Percentiles rank a stretch among this genome's conserved stretches.
Evolutionary conservation across 2,888 invertebrate species (phyloP).

Genomic region (Elgonia sp.): DNA sequence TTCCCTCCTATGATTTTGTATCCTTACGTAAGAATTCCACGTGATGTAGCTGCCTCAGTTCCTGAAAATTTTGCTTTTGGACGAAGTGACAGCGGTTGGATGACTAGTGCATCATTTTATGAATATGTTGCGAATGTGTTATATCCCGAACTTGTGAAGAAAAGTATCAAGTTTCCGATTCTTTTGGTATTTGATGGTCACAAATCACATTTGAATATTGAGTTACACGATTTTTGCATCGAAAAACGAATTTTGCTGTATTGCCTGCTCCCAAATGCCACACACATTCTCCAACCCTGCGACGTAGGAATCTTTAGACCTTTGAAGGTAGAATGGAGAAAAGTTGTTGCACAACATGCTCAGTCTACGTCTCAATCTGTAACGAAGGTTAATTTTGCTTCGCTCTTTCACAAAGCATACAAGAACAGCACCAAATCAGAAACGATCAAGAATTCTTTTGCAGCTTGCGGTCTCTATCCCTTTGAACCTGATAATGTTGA

Average conservation of each 20-base stretch:
- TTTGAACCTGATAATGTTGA: slow-evolving; percentile 49
- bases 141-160: slow-evolving; percentile 77
- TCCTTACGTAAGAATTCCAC: slow-evolving; percentile 75
- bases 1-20: slow-evolving; percentile 46
- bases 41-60: slow-evolving; percentile 69
- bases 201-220: slow-evolving; percentile 79
- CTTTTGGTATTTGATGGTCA: slow-evolving; percentile 81
- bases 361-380: slow-evolving; percentile 22
- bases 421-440: slow-evolving; percentile 16
- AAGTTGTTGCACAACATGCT: slow-evolving; percentile 38
- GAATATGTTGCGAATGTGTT: slow-evolving; percentile 84
- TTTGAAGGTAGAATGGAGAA: slow-evolving; percentile 80
- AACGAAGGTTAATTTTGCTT: slow-evolving; percentile 56
- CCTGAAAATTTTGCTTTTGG: slow-evolving; percentile 49
- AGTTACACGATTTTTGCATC: slow-evolving; percentile 78
- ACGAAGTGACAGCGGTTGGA: slow-evolving; percentile 82
- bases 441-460: slow-evolving; percentile 52
- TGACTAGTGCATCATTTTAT: slow-evolving; percentile 82
- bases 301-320: slow-evolving; percentile 80
- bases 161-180: slow-evolving; percentile 78
- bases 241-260: slow-evolving; percentile 80
- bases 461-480: slow-evolving; percentile 56
- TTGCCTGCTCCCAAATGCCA: slow-evolving; percentile 74
- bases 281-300: slow-evolving; percentile 80
- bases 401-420: slow-evolving; percentile 44